Base-by-base conservation (phyloP, 92 coral and sea anemone species). In the Porites cylindrica region DNA sequence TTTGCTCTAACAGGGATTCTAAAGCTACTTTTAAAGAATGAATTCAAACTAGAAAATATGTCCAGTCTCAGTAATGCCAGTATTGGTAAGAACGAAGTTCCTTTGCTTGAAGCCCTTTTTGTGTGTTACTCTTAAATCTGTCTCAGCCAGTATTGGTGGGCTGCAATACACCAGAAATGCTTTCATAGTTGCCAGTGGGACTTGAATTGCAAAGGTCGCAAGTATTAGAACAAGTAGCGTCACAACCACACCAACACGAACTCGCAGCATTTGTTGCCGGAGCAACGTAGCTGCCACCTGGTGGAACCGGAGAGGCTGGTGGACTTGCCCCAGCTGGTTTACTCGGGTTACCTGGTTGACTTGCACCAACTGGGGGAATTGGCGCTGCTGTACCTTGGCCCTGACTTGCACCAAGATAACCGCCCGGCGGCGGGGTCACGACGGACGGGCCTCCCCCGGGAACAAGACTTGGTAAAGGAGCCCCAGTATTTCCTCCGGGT, bases 191-290 rank as follows among this genome's bases (percentile, higher is more conserved):
- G 75, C 60, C 71, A 2, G 53, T 24, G 38, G 78, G 26, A 18
- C 70, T 56, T 18, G 70, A 29, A 65, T 18, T 74, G 64, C 87
- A 83, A 6, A 83, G 60, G 18, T 73, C 74, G 61, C 89, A 85
- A 19, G 89, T 61, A 7, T 77, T 26, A 68, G 69, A 23, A 16
- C 83, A 85, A 69, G 66, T 38, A 7, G 82, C 77, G 50, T 77
- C 83, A 51, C 89, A 85, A 12, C 89, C 89, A 67, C 89, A 85
- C 87, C 87, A 83, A 75, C 87, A 83, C 2, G 80, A 50, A 51
- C 75, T 83, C 71, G 18, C 59, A n/a, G 81, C 80, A 60, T 62
- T 7, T 56, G 83, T 64, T 62, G 73, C 38, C 1, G 81, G 69
- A 77, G 61, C 81, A 51, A 32, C 19, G 14, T 14, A 77, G 43